Conservation (phyloP, 2,113 vertebrate genomes). For the Hyla sarda region DNA sequence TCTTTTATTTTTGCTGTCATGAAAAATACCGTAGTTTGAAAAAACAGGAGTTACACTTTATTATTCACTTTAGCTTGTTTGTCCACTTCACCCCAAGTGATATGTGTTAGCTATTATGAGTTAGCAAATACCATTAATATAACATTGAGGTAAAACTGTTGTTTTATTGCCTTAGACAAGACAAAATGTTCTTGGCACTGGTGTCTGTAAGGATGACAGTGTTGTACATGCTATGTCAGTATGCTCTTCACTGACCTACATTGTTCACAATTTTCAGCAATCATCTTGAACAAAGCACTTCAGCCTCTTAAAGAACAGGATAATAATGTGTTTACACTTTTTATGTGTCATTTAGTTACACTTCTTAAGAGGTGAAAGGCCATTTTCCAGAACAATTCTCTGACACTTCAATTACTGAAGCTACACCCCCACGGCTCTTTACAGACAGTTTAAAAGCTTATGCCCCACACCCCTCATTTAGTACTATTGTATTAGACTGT, state of each 20-base stretch:
- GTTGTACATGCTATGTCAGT: not conserved
- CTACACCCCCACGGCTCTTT: not conserved
- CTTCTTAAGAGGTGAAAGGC: slow-evolving; percentile 20
- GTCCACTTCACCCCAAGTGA: no score
- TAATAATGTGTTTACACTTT: slow-evolving; percentile 3
- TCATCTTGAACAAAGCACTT: slow-evolving; percentile 8
- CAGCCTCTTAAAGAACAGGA: not conserved
- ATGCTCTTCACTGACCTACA: not conserved
- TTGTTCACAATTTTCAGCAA: not conserved
- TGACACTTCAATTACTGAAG: slow-evolving; percentile 17
- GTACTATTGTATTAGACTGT: not conserved
- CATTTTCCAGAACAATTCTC: slow-evolving; percentile 2
- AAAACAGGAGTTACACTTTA: no score
- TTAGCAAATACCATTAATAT: not conserved
- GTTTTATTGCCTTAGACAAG: not conserved
- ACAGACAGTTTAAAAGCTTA: not conserved
- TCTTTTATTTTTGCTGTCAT: no score
- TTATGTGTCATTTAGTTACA: slow-evolving; percentile 17
- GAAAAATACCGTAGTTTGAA: no score
- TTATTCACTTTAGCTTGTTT: no score
- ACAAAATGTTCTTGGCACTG: not conserved
- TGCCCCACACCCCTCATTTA: not conserved
- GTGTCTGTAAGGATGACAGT: not conserved
- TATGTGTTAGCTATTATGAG: not conserved
- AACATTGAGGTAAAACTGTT: not conserved